Evolutionary conservation across 2,113 vertebrate species (phyloP).

Genomic region (Macrotus californicus): DNA sequence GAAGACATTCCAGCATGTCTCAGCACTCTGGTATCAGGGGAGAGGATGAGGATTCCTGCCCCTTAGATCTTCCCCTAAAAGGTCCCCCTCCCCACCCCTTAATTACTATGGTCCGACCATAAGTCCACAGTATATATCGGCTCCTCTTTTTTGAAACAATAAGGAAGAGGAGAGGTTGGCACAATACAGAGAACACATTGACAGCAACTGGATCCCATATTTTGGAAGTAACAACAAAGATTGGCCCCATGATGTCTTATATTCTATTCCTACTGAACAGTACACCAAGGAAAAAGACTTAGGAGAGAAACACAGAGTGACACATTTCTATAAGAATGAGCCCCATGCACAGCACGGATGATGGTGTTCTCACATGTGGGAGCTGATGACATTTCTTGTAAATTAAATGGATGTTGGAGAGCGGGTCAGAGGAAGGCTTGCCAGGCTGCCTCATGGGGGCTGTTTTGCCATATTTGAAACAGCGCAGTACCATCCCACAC

Average conservation of each 20-base stretch:
- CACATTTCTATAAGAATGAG: slow-evolving; percentile 7
- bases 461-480: not conserved
- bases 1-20: not conserved
- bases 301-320: not conserved
- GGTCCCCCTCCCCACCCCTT: not conserved
- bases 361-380: not conserved
- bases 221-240: slow-evolving; percentile 26
- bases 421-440: not conserved
- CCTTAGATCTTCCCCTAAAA: not conserved
- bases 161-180: not conserved
- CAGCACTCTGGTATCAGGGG: not conserved
- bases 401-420: not conserved
- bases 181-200: not conserved
- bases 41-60: not conserved
- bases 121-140: not conserved
- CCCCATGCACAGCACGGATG: slow-evolving; percentile 36
- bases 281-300: not conserved
- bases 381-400: slow-evolving; percentile 2
- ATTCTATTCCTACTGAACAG: slow-evolving; percentile 7
- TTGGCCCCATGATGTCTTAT: not conserved
- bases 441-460: not conserved
- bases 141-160: not conserved
- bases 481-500: not conserved
- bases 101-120: not conserved
- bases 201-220: not conserved